phyloP scores from a whole-genome alignment of 1,140 invertebrate species.

The Trypoxylus dichotomus region DNA sequence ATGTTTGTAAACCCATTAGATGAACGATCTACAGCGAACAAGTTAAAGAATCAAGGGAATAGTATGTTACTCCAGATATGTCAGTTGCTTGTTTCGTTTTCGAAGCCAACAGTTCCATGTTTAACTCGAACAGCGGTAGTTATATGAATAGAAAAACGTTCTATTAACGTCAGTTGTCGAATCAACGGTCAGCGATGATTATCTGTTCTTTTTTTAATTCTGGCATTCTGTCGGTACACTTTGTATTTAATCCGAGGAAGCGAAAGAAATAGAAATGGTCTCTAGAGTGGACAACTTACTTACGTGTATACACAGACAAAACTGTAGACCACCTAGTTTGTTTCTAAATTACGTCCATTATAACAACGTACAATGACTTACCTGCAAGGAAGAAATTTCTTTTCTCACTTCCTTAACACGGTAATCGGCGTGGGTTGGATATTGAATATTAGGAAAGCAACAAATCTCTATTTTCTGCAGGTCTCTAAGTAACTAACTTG shows the following conservation, averaged over 20 bases:
- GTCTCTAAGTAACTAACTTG: too few species aligned
- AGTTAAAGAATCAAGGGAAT: neutral
- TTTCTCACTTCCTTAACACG: too few species aligned
- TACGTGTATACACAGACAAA: neutral
- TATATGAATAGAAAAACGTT: neutral
- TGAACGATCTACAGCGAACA: neutral
- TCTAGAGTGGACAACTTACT: neutral
- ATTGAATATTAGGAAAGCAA: too few species aligned
- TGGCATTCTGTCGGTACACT: neutral
- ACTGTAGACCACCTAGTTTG: neutral
- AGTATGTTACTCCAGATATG: neutral
- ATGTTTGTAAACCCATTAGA: neutral
- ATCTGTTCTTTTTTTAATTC: neutral
- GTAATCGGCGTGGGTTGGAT: too few species aligned
- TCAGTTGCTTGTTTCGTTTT: neutral
- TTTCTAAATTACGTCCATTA: neutral
- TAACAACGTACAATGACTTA: too few species aligned
- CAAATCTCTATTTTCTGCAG: too few species aligned
- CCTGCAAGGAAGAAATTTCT: too few species aligned
- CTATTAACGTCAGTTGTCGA: constrained; percentile 10
- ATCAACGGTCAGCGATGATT: constrained; percentile 6
- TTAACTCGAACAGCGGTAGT: neutral
- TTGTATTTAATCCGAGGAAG: neutral
- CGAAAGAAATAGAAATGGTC: neutral
- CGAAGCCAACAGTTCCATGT: neutral